Evolutionary conservation across 2,113 vertebrate species (phyloP).

Genomic region (Plecturocebus donacophilus): DNA sequence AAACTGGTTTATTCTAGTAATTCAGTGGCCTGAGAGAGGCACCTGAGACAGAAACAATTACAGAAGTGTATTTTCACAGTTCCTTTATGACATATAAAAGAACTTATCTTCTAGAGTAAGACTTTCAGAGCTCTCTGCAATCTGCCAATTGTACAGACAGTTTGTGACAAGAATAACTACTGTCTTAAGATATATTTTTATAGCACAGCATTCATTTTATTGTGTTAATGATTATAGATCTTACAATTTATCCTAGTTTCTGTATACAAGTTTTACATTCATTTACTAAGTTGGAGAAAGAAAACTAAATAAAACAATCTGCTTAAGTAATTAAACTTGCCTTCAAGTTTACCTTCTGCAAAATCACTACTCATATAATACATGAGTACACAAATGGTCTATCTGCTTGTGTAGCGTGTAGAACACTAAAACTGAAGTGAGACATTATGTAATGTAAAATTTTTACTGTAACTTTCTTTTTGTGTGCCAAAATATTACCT

Average conservation of each 20-base stretch:
- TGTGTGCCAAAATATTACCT: rapidly evolving
- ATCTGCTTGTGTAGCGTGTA: neutral
- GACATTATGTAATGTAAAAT: neutral
- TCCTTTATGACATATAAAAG: neutral
- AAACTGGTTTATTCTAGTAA: neutral
- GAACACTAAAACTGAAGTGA: neutral
- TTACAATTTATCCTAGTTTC: neutral
- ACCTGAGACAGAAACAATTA: neutral
- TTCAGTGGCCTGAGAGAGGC: neutral
- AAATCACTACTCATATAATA: neutral
- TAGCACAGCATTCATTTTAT: neutral
- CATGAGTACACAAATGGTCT: neutral
- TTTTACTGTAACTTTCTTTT: neutral
- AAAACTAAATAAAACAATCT: neutral
- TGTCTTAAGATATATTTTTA: neutral
- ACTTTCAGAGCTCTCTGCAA: neutral
- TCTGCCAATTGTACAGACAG: neutral
- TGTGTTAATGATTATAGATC: neutral
- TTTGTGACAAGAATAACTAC: neutral
- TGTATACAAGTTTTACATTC: neutral
- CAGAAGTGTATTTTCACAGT: neutral
- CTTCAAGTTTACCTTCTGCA: neutral
- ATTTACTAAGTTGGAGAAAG: neutral
- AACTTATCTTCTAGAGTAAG: neutral
- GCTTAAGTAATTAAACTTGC: neutral